Conservation (phyloP, 1,140 invertebrate genomes). For the Chymomyza costata region DNA sequence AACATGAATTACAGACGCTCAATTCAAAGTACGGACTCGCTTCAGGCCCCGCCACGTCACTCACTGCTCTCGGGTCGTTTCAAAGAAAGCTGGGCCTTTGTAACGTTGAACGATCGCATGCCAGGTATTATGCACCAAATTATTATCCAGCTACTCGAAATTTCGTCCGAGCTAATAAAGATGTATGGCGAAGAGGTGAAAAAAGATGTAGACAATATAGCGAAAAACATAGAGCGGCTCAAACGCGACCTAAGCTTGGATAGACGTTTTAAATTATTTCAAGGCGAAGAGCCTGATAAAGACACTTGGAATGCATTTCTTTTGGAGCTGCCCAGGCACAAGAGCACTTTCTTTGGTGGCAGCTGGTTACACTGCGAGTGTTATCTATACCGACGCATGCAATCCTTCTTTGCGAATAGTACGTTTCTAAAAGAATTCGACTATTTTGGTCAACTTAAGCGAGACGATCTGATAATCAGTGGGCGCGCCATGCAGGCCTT, state of each 20-base stretch:
- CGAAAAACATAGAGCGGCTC: conserved; percentile 21
- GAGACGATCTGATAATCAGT: conserved; percentile 78
- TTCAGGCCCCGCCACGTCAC: conserved; percentile 45
- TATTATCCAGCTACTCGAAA: background rate
- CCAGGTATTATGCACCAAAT: conserved; percentile 51
- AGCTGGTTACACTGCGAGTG: conserved; percentile 94
- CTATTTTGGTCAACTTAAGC: conserved; percentile 86
- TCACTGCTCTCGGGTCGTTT: conserved; percentile 48
- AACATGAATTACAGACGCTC: no score
- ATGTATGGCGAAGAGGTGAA: conserved; percentile 23
- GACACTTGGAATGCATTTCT: conserved; percentile 54
- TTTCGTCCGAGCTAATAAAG: background rate
- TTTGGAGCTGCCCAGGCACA: conserved; percentile 29
- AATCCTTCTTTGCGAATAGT: conserved; percentile 85
- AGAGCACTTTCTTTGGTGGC: conserved; percentile 83
- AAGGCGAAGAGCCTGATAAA: conserved; percentile 45
- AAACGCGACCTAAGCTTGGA: conserved; percentile 30
- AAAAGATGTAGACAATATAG: conserved; percentile 25
- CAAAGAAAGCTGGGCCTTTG: conserved; percentile 56
- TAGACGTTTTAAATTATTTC: conserved; percentile 30
- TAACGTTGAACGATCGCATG: conserved; percentile 37
- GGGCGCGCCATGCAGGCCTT: conserved; percentile 78
- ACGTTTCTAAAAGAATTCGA: conserved; percentile 83
- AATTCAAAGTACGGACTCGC: no score
- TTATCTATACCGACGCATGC: conserved; percentile 91